Evolutionary conservation across 2,113 vertebrate species (phyloP).

Genomic region (Solea senegalensis): DNA sequence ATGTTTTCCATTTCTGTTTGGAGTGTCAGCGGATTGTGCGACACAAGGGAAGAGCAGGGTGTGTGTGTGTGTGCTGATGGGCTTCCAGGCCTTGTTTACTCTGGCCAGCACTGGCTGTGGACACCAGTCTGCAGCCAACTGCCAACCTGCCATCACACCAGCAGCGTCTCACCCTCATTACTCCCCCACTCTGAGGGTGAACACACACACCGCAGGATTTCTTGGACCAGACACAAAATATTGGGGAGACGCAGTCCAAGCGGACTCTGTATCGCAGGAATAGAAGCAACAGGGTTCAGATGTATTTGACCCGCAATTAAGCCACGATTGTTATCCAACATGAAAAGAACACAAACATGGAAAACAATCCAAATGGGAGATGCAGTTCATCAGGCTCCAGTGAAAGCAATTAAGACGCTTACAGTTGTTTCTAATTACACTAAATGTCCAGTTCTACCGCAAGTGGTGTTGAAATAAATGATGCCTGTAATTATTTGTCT

Average conservation of each 20-base stretch:
- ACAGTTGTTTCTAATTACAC: conserved; percentile 38
- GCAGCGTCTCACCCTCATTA: conserved; percentile 7
- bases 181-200: conserved; percentile 11
- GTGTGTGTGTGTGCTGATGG: conserved; percentile 22
- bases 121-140: conserved; percentile 41
- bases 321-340: conserved; percentile 2
- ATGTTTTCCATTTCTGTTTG: conserved; percentile 57
- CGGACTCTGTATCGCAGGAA: conserved; percentile 2
- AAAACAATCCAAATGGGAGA: conserved; percentile 22
- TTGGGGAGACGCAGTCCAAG: neutral
- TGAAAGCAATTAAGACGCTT: conserved; percentile 39
- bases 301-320: conserved; percentile 30
- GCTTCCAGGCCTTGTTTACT: conserved; percentile 54
- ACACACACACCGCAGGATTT: conserved; percentile 20
- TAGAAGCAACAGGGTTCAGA: neutral
- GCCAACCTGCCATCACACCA: conserved; percentile 48
- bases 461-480: conserved; percentile 45
- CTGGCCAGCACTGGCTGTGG: conserved; percentile 42
- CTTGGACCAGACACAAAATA: conserved; percentile 20
- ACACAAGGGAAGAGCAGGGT: conserved; percentile 34
- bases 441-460: conserved; percentile 24
- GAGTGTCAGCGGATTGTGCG: conserved; percentile 48
- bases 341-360: conserved; percentile 18
- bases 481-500: conserved; percentile 46
- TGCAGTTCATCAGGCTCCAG: conserved; percentile 36